A percentile compares a stretch with the other conserved stretches of the same genome.
Conservation (phyloP, 2,113 vertebrate species). For the Tetraodon nigroviridis region DNA sequence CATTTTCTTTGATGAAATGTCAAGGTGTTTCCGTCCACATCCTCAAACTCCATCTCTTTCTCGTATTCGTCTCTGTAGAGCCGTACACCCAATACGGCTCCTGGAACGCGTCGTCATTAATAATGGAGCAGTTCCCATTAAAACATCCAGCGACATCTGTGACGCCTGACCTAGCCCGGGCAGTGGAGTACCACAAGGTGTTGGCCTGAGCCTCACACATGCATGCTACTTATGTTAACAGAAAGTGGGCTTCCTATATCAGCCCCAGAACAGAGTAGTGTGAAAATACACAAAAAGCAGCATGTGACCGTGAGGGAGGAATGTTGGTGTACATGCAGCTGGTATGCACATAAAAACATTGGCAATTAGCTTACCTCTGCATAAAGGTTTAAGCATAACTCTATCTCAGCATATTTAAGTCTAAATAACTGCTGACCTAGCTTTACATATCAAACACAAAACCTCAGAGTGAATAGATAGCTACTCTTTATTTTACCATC, state of each 20-base stretch:
- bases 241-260: conserved; percentile 57
- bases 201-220: conserved; percentile 44
- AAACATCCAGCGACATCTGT: conserved; percentile 72
- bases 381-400: too few species aligned
- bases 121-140: conserved; percentile 70
- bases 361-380: too few species aligned
- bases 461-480: too few species aligned
- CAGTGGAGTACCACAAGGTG: conserved; percentile 55
- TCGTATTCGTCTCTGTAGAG: conserved; percentile 31
- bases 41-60: conserved; percentile 17
- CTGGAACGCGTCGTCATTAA: conserved; percentile 56
- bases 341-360: too few species aligned
- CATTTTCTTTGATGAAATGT: conserved; percentile 25
- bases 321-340: too few species aligned
- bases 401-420: too few species aligned
- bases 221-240: conserved; percentile 18
- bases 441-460: too few species aligned
- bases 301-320: not conserved
- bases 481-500: too few species aligned
- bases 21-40: conserved; percentile 20
- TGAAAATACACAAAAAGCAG: too few species aligned
- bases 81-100: conserved; percentile 10
- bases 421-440: too few species aligned
- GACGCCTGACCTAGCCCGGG: conserved; percentile 59
- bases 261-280: conserved; percentile 21